Evolutionary conservation across 2,888 invertebrate genomes (phyloP), one percentile per base, ranked within the genome.

Genomic region (Frankliniella intonsa): DNA sequence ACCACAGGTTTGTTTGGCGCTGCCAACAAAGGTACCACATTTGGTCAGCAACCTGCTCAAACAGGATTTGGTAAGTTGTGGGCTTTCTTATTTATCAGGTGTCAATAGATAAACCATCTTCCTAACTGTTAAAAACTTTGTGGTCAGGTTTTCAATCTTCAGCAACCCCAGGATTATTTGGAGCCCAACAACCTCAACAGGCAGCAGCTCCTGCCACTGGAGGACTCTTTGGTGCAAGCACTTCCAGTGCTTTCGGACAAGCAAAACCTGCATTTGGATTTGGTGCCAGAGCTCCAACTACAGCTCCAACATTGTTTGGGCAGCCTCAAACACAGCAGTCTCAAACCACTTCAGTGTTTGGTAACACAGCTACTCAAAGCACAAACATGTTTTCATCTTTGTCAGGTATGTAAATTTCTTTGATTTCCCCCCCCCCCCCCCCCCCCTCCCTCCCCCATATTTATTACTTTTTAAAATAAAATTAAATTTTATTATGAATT

Each of bases 161-260:
- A 83, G 85, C 88, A 83, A 84, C 86, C 80, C 86, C 88, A 12
- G 87, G 86, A 82, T 84, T 89, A 8, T 89, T 90, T 84, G 89
- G 89, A 22, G 85, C 86, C 2, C 90, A 90, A 84, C 91, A 90
- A 84, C 83, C n/a, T 82, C 82, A 80, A 83, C 82, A 55, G 84
- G 82, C 62, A 82, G 81, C 80, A 84, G 86, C 83, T 17, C 84
- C 82, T 79, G 84, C 85, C 22, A 87, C 91, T 0, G 89, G 90
- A 9, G 88, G 90, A n/a, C 89, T 93, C 5, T 93, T 94, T 86
- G 92, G 92, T 10, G 87, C 89, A 3, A 88, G 86, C 83, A 88
- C 89, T 0, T 85, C 91, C 84, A 90, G 91, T 7, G 89, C 94
- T 10, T 95, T 94, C 85, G 93, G 93, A 0, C 90, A 92, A 0